phyloP scores from a whole-genome alignment of 2,888 invertebrate species.

The Apantesis nais region DNA sequence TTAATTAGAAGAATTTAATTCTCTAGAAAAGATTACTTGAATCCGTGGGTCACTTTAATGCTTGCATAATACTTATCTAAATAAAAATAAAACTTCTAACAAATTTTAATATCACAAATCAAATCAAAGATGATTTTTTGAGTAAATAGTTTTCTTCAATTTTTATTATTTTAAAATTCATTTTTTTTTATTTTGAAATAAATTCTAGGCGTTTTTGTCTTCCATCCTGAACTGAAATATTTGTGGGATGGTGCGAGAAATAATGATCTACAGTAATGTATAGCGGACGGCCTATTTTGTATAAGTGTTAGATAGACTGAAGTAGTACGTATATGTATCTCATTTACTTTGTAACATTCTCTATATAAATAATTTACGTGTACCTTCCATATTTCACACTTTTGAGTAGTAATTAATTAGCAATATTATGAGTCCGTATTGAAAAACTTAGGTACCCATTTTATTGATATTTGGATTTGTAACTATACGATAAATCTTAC shows the following conservation, averaged over 20 bases:
- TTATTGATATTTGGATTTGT: background rate
- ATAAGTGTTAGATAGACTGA: constrained; percentile 71
- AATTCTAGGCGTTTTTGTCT: background rate
- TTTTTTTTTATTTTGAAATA: background rate
- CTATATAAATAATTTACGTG: constrained; percentile 21
- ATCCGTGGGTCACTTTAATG: background rate
- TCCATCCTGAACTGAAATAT: background rate
- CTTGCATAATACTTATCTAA: no score
- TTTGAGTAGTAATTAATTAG: constrained; percentile 30
- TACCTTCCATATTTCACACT: constrained; percentile 38
- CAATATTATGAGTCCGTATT: constrained; percentile 26
- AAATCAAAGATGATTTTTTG: no score
- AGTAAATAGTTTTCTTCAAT: no score
- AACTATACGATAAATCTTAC: constrained; percentile 19
- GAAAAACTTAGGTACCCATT: background rate
- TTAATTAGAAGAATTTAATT: background rate
- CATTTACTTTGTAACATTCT: constrained; percentile 33
- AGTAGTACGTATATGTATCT: constrained; percentile 47
- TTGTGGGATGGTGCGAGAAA: constrained; percentile 8
- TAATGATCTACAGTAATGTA: constrained; percentile 20
- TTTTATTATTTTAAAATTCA: background rate
- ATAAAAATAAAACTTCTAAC: no score
- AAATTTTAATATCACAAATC: no score
- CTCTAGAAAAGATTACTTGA: background rate
- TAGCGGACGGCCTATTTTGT: constrained; percentile 67